Conservation (phyloP, 2,888 invertebrate genomes). For the Seira ritae region DNA sequence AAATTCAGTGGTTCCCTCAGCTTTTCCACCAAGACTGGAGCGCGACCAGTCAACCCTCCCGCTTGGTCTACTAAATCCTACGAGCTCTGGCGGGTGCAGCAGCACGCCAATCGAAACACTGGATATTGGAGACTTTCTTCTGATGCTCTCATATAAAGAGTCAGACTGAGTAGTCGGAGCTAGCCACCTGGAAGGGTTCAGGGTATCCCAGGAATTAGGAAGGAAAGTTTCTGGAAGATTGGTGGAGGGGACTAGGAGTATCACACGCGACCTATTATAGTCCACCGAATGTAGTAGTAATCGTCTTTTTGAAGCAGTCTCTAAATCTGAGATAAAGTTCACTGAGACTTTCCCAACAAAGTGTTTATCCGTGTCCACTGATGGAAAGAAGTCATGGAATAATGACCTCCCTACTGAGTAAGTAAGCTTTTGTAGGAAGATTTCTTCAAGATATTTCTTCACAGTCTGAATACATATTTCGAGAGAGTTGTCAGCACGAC, state of each 20-base stretch:
- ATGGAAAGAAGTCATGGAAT: too few species aligned
- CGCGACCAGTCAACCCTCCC: background rate
- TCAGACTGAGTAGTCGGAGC: background rate
- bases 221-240: background rate
- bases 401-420: too few species aligned
- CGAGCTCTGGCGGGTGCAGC: background rate
- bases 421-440: too few species aligned
- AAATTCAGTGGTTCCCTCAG: background rate
- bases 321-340: too few species aligned
- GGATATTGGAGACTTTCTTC: background rate
- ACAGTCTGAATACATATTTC: background rate
- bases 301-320: too few species aligned
- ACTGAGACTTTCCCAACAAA: too few species aligned
- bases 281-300: too few species aligned
- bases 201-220: background rate
- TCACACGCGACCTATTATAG: background rate
- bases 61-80: background rate
- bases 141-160: background rate
- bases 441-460: too few species aligned
- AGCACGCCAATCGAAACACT: background rate
- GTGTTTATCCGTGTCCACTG: too few species aligned
- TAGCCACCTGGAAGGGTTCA: background rate
- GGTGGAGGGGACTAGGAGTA: background rate
- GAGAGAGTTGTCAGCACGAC: background rate
- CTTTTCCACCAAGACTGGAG: background rate